Evolutionary conservation across 2,113 vertebrate species (phyloP).

Genomic region (Typhlomys cinereus): DNA sequence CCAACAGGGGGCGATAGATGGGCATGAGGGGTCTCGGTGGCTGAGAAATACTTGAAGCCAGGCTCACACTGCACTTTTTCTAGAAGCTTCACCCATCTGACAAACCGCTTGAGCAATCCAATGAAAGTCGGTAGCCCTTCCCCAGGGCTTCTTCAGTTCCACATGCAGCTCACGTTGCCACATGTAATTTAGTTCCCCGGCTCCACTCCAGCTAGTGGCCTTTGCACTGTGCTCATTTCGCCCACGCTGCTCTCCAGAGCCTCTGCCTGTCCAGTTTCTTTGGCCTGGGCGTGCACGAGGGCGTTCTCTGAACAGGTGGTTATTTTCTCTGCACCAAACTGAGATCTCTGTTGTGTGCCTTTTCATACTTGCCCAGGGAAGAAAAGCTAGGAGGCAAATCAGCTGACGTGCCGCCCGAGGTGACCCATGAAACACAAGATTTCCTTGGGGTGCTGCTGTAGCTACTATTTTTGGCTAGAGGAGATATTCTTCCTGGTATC

Average conservation of each 20-base stretch:
- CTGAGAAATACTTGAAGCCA: background rate
- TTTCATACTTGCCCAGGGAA: conserved; percentile 34
- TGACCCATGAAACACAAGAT: conserved; percentile 32
- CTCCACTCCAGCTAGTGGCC: background rate
- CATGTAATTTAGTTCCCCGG: background rate
- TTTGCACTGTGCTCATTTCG: background rate
- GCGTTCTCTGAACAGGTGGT: background rate
- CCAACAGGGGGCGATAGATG: background rate
- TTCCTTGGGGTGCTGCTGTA: conserved; percentile 45
- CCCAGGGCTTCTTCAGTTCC: background rate
- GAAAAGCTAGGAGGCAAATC: conserved; percentile 54
- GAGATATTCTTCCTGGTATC: conserved; percentile 6
- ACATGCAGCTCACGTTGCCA: background rate
- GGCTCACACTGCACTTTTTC: background rate
- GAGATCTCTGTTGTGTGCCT: background rate
- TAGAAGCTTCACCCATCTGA: background rate
- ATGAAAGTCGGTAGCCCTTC: background rate
- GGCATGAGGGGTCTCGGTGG: background rate
- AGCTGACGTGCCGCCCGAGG: conserved; percentile 13
- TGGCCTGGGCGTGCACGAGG: background rate
- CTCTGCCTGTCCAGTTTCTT: background rate
- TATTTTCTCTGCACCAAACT: conserved; percentile 40
- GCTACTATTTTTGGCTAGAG: conserved; percentile 29
- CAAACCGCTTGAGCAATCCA: background rate
- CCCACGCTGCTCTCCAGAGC: too few relatives aligned